phyloP scores from a whole-genome alignment of 2,888 invertebrate species.

The Sylvicola cinctus region DNA sequence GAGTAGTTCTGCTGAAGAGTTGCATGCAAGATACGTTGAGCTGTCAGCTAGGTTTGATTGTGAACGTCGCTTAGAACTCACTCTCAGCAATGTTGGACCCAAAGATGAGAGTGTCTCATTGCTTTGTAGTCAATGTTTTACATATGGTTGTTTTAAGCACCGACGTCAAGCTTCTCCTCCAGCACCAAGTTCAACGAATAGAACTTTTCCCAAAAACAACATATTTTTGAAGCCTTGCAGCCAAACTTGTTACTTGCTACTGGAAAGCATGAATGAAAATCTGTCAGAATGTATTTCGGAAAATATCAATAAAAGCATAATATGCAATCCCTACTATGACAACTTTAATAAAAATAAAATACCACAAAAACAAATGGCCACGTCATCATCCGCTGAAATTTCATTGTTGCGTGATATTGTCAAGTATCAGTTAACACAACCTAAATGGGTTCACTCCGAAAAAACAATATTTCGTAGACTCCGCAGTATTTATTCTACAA shows the following conservation, averaged over 20 bases:
- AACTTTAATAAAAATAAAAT: conserved; percentile 24
- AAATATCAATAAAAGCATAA: conserved; percentile 80
- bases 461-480: conserved; percentile 2
- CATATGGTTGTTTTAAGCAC: conserved; percentile 96
- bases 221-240: conserved; percentile 74
- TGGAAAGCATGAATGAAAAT: conserved; percentile 76
- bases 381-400: conserved; percentile 15
- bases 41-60: conserved; percentile 74
- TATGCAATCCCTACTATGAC: conserved; percentile 47
- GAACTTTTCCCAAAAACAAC: conserved; percentile 76
- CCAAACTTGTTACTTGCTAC: conserved; percentile 64
- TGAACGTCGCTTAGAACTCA: conserved; percentile 76
- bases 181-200: conserved; percentile 69
- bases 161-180: conserved; percentile 79
- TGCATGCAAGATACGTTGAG: conserved; percentile 51
- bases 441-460: too few relatives aligned
- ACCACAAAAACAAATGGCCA: conserved; percentile 4
- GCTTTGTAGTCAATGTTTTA: conserved; percentile 92
- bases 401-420: conserved; percentile 21
- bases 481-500: not conserved
- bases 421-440: not conserved
- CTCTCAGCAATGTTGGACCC: conserved; percentile 89
- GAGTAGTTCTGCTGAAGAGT: conserved; percentile 68
- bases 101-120: conserved; percentile 79
- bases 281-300: conserved; percentile 80